A percentile compares a stretch with the other conserved stretches of the same genome.
phyloP scores from a whole-genome alignment of 2,888 invertebrate species.

The Chesias legatella region DNA sequence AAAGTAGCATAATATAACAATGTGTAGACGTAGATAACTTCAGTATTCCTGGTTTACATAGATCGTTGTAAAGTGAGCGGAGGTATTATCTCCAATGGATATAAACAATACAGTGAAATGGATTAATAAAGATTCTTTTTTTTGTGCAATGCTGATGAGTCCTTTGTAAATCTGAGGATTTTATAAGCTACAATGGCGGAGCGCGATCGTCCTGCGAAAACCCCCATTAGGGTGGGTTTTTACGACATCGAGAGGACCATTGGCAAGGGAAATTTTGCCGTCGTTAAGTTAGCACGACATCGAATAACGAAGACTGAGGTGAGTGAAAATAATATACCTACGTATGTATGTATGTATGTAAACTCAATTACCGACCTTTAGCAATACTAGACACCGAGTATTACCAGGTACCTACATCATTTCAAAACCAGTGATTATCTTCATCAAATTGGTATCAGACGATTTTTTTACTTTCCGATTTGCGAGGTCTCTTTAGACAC shows the following conservation, averaged over 20 bases:
- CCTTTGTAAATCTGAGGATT: constrained; percentile 52
- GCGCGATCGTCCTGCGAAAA: constrained; percentile 80
- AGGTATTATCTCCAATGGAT: constrained; percentile 39
- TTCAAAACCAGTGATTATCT: too few relatives aligned
- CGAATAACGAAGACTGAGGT: constrained; percentile 99
- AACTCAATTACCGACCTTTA: too few relatives aligned
- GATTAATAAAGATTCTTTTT: constrained; percentile 39
- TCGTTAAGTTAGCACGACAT: constrained; percentile 98
- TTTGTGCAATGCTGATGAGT: constrained; percentile 45
- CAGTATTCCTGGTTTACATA: constrained; percentile 13
- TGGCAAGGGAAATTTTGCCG: constrained; percentile 99
- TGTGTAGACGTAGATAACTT: constrained; percentile 22
- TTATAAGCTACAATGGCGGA: constrained; percentile 76
- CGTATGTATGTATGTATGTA: too few relatives aligned
- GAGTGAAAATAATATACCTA: constrained; percentile 46
- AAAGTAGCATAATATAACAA: constrained; percentile 23
- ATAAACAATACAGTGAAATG: constrained; percentile 45
- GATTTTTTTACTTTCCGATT: too few relatives aligned
- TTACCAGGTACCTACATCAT: too few relatives aligned
- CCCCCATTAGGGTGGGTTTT: constrained; percentile 94
- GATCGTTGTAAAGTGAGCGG: constrained; percentile 15
- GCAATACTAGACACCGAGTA: too few relatives aligned
- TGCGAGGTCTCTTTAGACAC: too few relatives aligned
- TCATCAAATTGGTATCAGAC: too few relatives aligned
- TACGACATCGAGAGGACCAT: constrained; percentile 99